Conservation (phyloP, 2,888 invertebrate genomes). For the Polietes domitor region DNA sequence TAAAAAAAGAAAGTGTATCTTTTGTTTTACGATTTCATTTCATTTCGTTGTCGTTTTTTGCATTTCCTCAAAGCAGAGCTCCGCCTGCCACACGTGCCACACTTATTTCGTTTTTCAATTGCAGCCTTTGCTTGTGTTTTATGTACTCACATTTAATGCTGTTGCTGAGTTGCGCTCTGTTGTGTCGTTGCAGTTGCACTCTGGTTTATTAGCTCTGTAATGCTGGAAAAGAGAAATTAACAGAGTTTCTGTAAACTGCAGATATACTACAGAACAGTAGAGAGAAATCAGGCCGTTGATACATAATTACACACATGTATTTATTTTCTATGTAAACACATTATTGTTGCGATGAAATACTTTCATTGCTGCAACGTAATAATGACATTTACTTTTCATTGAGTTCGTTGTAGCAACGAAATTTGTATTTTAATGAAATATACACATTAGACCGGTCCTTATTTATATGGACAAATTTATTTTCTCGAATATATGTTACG, state of each 20-base stretch:
- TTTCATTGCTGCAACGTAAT: too few relatives aligned
- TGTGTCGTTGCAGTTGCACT: slow-evolving; percentile 48
- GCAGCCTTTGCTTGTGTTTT: slow-evolving; percentile 29
- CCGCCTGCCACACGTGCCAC: slow-evolving; percentile 66
- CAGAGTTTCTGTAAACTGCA: not conserved
- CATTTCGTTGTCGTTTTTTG: slow-evolving; percentile 16
- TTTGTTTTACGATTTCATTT: slow-evolving; percentile 20
- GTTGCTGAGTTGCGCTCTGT: slow-evolving; percentile 12
- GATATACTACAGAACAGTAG: not conserved
- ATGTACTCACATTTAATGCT: slow-evolving; percentile 30
- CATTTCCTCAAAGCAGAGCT: slow-evolving; percentile 56
- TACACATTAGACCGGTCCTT: too few relatives aligned
- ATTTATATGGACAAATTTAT: too few relatives aligned
- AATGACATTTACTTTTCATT: too few relatives aligned
- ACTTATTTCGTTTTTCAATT: slow-evolving; percentile 35
- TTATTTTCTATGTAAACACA: too few relatives aligned
- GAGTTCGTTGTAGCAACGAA: too few relatives aligned
- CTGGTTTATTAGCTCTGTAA: slow-evolving; percentile 25
- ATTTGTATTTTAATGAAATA: too few relatives aligned
- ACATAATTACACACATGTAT: too few relatives aligned
- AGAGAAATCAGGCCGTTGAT: too few relatives aligned
- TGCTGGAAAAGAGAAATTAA: not conserved
- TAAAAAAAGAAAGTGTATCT: slow-evolving; percentile 37
- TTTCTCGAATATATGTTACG: too few relatives aligned
- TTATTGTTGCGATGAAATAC: too few relatives aligned